A percentile compares a stretch with the other conserved stretches of the same genome.
These are phyloP conservation scores for Bombus superbus DNA, from an alignment of 1,140 invertebrate species.

Conservation along the genomic window DNA sequence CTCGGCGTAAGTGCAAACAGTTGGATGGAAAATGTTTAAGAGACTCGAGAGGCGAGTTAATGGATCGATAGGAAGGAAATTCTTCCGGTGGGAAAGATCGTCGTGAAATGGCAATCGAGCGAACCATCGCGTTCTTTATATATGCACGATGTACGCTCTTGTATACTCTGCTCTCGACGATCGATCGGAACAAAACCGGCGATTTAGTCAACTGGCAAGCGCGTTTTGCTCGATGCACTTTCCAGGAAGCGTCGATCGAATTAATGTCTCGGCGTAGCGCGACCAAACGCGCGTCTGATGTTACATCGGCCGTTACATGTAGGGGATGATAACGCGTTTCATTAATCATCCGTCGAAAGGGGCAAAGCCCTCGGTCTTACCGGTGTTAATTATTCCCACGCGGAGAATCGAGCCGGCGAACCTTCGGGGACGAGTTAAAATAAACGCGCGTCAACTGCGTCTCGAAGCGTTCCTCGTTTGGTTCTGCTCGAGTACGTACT, in stretches of 20 bases:
- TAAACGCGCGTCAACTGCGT: no score
- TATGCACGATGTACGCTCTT: no score
- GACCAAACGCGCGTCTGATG: not conserved
- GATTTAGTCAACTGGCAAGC: not conserved
- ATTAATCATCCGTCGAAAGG: conserved; percentile 8
- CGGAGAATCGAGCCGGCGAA: not conserved
- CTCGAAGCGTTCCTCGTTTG: no score
- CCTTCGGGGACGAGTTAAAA: no score
- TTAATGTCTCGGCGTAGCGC: not conserved
- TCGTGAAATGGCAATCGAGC: no score
- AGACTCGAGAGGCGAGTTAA: no score
- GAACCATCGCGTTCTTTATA: no score
- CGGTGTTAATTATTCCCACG: conserved; percentile 12
- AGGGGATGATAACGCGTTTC: conserved; percentile 3
- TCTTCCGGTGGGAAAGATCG: no score
- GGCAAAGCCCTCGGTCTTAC: not conserved
- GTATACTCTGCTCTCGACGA: not conserved
- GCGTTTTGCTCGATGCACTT: not conserved
- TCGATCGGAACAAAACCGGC: not conserved
- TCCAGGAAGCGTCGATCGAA: not conserved
- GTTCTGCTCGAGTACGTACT: no score
- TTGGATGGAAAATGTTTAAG: no score
- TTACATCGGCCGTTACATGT: not conserved
- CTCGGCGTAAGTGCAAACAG: no score
- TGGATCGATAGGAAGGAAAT: no score